These are phyloP conservation scores for Caenorhabditis uteleia DNA, from an alignment of 2,888 invertebrate genomes.

Conservation along the genomic window DNA sequence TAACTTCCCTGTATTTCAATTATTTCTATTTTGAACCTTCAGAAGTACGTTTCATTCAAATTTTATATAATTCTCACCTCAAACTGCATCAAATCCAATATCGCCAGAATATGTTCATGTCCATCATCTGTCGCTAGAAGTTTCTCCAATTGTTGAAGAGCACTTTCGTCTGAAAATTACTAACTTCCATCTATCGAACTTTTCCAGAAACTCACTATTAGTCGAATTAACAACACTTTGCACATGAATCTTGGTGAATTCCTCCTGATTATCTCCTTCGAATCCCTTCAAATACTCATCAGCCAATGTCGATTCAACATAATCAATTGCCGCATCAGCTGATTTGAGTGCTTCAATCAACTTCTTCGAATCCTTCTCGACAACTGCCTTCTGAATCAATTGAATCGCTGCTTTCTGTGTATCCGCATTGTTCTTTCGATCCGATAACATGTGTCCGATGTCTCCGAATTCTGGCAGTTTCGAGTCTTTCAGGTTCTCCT, in stretches of 20 bases:
- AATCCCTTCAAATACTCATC: slow-evolving; percentile 34
- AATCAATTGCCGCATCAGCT: slow-evolving; percentile 39
- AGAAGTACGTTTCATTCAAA: neutral
- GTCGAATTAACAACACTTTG: slow-evolving; percentile 40
- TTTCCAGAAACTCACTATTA: slow-evolving; percentile 39
- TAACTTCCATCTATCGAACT: slow-evolving; percentile 18
- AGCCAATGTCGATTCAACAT: slow-evolving; percentile 44
- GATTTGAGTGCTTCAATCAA: slow-evolving; percentile 43
- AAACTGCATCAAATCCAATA: slow-evolving; percentile 24
- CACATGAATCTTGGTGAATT: slow-evolving; percentile 37
- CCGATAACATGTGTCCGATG: slow-evolving; percentile 46
- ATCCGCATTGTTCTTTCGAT: slow-evolving; percentile 78
- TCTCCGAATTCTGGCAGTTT: slow-evolving; percentile 56
- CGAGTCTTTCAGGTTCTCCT: slow-evolving; percentile 54
- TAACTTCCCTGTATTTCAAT: neutral
- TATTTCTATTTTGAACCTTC: neutral
- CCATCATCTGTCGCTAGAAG: slow-evolving; percentile 9
- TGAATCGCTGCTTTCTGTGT: slow-evolving; percentile 71
- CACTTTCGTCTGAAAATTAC: slow-evolving; percentile 30
- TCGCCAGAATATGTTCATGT: slow-evolving; percentile 1
- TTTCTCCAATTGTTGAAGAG: slow-evolving; percentile 27
- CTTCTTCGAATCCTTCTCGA: slow-evolving; percentile 25
- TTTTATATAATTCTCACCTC: slow-evolving; percentile 6
- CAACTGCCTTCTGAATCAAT: slow-evolving; percentile 41
- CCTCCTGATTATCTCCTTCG: slow-evolving; percentile 11